Evolutionary conservation across 2,113 vertebrate genomes (phyloP).

Genomic region (Hippopotamus amphibius): DNA sequence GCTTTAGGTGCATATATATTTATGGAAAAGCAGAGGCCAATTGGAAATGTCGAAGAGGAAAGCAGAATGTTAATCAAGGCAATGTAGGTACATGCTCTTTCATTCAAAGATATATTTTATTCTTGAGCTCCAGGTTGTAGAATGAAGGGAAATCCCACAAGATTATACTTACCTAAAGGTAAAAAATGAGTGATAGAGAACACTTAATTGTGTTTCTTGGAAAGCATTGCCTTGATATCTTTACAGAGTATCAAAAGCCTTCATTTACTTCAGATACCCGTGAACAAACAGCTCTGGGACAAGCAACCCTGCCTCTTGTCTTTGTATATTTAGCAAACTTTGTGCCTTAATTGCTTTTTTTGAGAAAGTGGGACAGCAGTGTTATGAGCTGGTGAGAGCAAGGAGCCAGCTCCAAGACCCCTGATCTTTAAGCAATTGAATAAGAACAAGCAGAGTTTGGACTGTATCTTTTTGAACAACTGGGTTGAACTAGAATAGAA

Average conservation of each 20-base stretch:
- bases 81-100: neutral
- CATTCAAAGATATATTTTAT: constrained; percentile 39
- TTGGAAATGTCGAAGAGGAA: neutral
- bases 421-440: constrained; percentile 2
- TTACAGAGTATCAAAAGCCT: constrained; percentile 33
- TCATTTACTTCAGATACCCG: neutral
- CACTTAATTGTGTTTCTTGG: constrained; percentile 14
- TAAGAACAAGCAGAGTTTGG: neutral
- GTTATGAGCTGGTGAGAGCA: neutral
- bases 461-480: constrained; percentile 12
- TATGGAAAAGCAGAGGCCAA: constrained; percentile 33
- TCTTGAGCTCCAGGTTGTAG: constrained; percentile 3
- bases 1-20: neutral
- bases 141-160: constrained; percentile 37
- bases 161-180: constrained; percentile 2
- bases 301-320: neutral
- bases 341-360: neutral
- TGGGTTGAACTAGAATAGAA: neutral
- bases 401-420: neutral
- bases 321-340: constrained; percentile 1
- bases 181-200: constrained; percentile 15
- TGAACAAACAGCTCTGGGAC: neutral
- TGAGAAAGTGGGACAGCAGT: neutral
- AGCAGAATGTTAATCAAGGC: constrained; percentile 43
- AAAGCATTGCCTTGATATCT: constrained; percentile 18